Base-by-base conservation (phyloP, 2,113 vertebrate species). In the Proterorhinus semilunaris region DNA sequence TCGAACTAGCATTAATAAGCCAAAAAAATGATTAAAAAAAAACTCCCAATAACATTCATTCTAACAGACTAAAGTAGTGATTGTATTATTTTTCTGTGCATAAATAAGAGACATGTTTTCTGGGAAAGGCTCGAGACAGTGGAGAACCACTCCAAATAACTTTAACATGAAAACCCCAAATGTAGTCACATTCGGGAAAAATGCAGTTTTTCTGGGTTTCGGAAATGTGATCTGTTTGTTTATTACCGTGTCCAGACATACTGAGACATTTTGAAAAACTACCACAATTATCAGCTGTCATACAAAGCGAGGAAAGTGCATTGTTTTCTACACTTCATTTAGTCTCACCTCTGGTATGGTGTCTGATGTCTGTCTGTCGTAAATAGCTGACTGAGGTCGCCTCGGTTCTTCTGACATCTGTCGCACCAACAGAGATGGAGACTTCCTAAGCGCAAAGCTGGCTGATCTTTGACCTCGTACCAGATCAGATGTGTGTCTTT, bases 261-360 rank as follows among this genome's bases (percentile, higher is more conserved):
- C 13, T 36, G 12, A n/a, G 48, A 66, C 58, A 45, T 46, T 4
- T 46, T 46, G 27, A 46, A 10, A 17, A 47, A 17, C 15, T 8
- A 47, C 15, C 46, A 16, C 15, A 62, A 42, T 10, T 2, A 17
- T 44, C 36, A 61, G 45, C 15, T 11, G 42, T 46, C n/a, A 46
- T 7, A 11, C n/a, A 16, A 10, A 46, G 5, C 11, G 15, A 61
- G 3, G 10, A 44, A 7, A 44, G 9, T 27, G 17, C 16, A 55
- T 21, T 55, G 8, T 55, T 55, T 55, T 15, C 7, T n/a, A 1
- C n/a, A 52, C 7, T 7, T 13, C 12, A 15, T 15, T 43, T 5
- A 15, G 42, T 76, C 79, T 84, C 67, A 90, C 89, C 90, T 88
- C 63, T 55, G 36, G 62, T 62, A 27, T 73, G 15, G 43, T 46